phyloP scores from a whole-genome alignment of 2,113 vertebrate genomes.

The Theristicus caerulescens region DNA sequence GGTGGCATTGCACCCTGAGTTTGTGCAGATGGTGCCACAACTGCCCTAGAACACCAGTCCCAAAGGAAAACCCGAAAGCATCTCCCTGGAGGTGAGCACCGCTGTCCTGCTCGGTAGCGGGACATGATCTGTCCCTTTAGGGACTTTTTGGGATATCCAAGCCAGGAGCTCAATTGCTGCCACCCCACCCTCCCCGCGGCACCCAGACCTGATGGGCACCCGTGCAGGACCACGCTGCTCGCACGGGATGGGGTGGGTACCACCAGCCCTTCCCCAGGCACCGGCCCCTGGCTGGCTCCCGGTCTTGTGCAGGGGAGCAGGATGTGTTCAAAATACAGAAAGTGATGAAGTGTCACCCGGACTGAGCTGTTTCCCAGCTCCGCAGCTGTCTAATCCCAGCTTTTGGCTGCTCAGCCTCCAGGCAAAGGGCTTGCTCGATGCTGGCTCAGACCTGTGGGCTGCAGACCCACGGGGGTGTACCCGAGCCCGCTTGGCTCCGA shows the following conservation, averaged over 20 bases:
- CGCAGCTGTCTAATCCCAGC: rapidly evolving
- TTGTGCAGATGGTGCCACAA: rapidly evolving
- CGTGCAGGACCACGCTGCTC: rapidly evolving
- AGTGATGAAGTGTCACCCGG: not conserved
- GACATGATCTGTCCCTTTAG: not conserved
- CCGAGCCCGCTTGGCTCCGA: not conserved
- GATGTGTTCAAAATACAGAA: not conserved
- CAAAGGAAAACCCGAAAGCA: not conserved
- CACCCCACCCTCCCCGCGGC: rapidly evolving
- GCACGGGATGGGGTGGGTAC: rapidly evolving
- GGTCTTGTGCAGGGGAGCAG: not conserved
- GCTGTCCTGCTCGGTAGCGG: not conserved
- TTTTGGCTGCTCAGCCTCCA: not conserved
- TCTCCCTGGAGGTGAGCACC: not conserved
- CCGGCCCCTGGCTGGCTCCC: not conserved
- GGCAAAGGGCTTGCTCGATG: rapidly evolving
- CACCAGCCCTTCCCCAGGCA: not conserved
- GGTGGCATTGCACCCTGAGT: not conserved
- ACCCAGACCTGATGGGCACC: not conserved
- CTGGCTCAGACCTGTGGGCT: not conserved
- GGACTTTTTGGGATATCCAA: not conserved
- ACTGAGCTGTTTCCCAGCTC: not conserved
- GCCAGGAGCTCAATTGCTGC: not conserved
- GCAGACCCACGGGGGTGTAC: not conserved
- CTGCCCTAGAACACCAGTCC: rapidly evolving